Evolutionary conservation across 2,888 invertebrate genomes (phyloP), one percentile per base, ranked within the genome.

Genomic region (Caenorhabditis sp.): DNA sequence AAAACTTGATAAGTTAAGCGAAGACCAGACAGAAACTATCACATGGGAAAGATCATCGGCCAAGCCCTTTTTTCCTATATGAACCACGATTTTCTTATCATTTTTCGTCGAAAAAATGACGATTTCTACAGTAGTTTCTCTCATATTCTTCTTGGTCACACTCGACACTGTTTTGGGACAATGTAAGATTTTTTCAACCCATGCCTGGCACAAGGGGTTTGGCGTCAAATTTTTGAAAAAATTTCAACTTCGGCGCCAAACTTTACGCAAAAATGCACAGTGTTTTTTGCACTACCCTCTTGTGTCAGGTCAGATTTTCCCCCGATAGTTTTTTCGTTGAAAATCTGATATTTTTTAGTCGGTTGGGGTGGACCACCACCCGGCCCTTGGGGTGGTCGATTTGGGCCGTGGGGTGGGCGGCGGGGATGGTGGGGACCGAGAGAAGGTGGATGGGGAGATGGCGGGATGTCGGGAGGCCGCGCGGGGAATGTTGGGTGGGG

Each of bases 301-400:
- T n/a, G n/a, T n/a, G n/a, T n/a, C n/a, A n/a, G n/a, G n/a, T n/a
- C n/a, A n/a, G n/a, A n/a, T n/a, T n/a, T n/a, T n/a, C n/a, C n/a
- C n/a, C n/a, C n/a, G n/a, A n/a, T n/a, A n/a, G n/a, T n/a, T n/a
- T 60, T 60, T 50, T 27, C 19, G 31, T 8, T 17, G 21, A 26
- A 57, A 26, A 54, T 54, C 27, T 24, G 10, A 26, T 23, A 5
- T 57, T 26, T 57, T 69, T 36, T 49, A 70, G 69, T 65, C 62
- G 69, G 69, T 17, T 70, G 62, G 60, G 63, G 68, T 53, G 58
- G 54, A 50, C 69, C 68, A 58, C 27, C 62, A 10, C 68, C 68
- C 24, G 59, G 68, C 59, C 62, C 62, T 49, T 63, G 58, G 53
- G 24, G 62, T 51, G n/a, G n/a, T n/a, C n/a, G n/a, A n/a, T n/a